Percentiles rank a stretch among this genome's conserved stretches.
These are phyloP conservation scores for Bombus polaris DNA, from an alignment of 1,140 invertebrate genomes.

Conservation along the genomic window DNA sequence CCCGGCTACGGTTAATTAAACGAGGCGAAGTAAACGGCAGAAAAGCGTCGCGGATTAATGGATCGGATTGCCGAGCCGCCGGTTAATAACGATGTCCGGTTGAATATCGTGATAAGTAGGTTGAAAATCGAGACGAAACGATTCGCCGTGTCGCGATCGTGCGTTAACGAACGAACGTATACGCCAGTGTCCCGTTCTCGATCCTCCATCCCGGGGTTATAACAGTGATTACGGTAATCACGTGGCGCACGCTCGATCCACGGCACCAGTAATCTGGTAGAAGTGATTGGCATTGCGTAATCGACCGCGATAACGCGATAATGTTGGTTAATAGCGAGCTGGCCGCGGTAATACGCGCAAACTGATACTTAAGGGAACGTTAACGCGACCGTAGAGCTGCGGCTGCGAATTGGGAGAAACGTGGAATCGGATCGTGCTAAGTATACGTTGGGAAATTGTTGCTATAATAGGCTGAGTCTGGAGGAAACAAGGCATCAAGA, in stretches of 20 bases:
- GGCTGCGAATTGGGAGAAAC: background rate
- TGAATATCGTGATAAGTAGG: slow-evolving; percentile 51
- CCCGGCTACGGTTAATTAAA: slow-evolving; percentile 72
- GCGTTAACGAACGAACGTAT: slow-evolving; percentile 43
- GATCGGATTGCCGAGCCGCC: slow-evolving; percentile 16
- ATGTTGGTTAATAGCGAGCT: slow-evolving; percentile 20
- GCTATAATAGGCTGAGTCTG: background rate
- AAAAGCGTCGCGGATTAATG: slow-evolving; percentile 69
- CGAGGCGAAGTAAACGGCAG: slow-evolving; percentile 62
- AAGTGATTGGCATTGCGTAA: slow-evolving; percentile 32
- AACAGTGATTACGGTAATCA: slow-evolving; percentile 61
- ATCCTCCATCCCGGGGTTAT: slow-evolving; percentile 47
- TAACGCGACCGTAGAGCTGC: background rate
- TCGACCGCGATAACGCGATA: slow-evolving; percentile 46
- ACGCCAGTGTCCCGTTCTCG: background rate
- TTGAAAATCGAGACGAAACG: slow-evolving; percentile 60
- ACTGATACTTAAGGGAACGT: slow-evolving; percentile 38
- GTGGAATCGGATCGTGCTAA: background rate
- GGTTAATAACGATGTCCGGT: slow-evolving; percentile 60
- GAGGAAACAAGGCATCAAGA: background rate
- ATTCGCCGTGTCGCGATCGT: slow-evolving; percentile 10
- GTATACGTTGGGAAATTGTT: slow-evolving; percentile 12
- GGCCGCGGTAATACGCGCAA: slow-evolving; percentile 10
- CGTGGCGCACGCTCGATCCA: slow-evolving; percentile 15
- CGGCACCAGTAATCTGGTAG: slow-evolving; percentile 14